Evolutionary conservation across 2,888 invertebrate genomes (phyloP), one percentile per base, ranked within the genome.

Genomic region (Polymixis flavicincta): DNA sequence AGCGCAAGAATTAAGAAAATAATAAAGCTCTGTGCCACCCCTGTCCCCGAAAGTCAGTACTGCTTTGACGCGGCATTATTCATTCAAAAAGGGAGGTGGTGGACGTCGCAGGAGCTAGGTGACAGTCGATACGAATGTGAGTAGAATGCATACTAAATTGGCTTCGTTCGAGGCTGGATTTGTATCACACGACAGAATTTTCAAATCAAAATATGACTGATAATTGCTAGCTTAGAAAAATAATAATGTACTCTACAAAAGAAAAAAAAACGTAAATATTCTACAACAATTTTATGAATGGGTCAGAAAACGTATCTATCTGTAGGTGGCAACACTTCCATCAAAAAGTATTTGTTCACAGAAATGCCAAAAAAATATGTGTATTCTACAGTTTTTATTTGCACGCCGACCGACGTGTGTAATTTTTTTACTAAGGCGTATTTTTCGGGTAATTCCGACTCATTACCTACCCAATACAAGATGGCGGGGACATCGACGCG

Each of bases 11-110:
- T 54, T n/a, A 42, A 13, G 6, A n/a, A 25, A 57, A 52, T 17
- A 11, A 5, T 0, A 52, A 48, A 22, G 0, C 22, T n/a, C 8
- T 17, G 74, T 75, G 73, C 19, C 87, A 90, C 8, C 90, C 90
- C 88, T 90, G 78, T 54, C 65, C 13, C 57, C 71, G 48, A 78
- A 88, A 91, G 87, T 86, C 83, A 83, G 81, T 70, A 73, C 87
- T 87, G 87, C 89, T 90, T 92, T 90, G 92, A 90, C 84, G 87
- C 67, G 79, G 82, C 89, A 93, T 94, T 94, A 94, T 92, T 93
- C 91, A 94, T 94, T 94, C 92, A 92, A 89, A 91, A 89, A 90
- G 90, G 89, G 88, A 88, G 87, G 77, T 65, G 83, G 82, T 81
- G 82, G 87, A 83, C 83, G 77, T 80, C 75, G 63, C 69, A 79